Base-by-base conservation (phyloP, 1,140 invertebrate genomes). In the Solenopsis invicta region DNA sequence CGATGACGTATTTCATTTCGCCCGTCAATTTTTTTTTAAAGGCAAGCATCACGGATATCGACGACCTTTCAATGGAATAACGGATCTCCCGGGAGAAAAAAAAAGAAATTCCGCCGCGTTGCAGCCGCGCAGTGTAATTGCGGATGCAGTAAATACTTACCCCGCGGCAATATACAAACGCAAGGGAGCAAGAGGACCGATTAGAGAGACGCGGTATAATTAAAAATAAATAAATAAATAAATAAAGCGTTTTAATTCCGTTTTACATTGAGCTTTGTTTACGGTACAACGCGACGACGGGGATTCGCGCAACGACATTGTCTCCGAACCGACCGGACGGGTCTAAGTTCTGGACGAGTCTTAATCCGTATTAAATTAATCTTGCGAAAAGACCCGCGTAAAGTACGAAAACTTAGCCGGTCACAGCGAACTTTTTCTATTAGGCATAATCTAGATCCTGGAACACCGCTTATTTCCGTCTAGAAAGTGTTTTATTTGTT, bases 1-100 rank as follows among this genome's bases (percentile, higher is more conserved):
- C 89, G 86, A 88, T 88, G 89, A 88, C 89, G 76, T 90, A 90
- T 91, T 91, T 91, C 89, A 89, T 88, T 88, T 82, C 87, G 56
- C 52, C 86, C 80, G 78, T 87, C 89, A 87, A 84, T 84, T 85
- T 87, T 87, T 87, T 87, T 86, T 80, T 87, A 78, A 91, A 91
- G 89, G 89, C 88, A 91, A 80, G 77, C 75, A 90, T 88, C 89
- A 89, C 78, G 78, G 81, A 85, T 91, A 91, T 91, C 89, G 88
- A 90, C 80, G 89, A 85, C 80, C 88, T 80, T 90, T 90, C 89
- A 90, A 90, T 90, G 78, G 74, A 59, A 89, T 82, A 87, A 81
- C 88, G 86, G 74, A 90, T 90, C 76, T 72, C 45, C 71, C 50
- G 81, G 59, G 72, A 75, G 72, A 74, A 87, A 90, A 81, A 82